Base-by-base conservation (phyloP, 1,140 invertebrate genomes). In the Neodiprion lecontei region DNA sequence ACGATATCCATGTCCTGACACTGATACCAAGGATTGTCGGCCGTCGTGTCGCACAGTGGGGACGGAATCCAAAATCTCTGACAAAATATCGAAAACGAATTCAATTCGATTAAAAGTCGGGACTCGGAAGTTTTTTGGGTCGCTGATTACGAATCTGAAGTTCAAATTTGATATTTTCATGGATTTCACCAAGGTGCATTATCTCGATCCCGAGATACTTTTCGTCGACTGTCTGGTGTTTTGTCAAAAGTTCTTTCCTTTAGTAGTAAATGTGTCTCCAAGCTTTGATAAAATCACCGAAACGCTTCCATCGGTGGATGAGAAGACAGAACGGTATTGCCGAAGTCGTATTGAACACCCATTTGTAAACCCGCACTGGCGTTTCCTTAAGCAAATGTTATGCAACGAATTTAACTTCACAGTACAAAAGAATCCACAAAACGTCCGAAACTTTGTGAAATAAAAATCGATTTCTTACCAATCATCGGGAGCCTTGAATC, bases 131-230 rank as follows among this genome's bases (percentile, higher is more conserved):
- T 40, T 40, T 40, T 5, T 40, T 1, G 17, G 0, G 17, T 21
- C 17, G 17, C 17, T 21, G 80, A 86, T 72, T 81, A 79, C 49
- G 91, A 79, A 82, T 90, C 88, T 50, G 80, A 75, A 1, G 87
- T 86, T 11, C 90, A 90, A 89, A 40, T 12, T 87, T 89, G 0
- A 86, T 81, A 21, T 90, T 89, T 48, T 72, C 79, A 23, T 74
- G 14, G 0, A 86, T 73, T 7, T 85, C 83, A 0, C 9, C 2
- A 9, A 87, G 0, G 1, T 79, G 28, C 0, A 83, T 83, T 4
- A 81, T 9, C 77, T 74, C 1, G 72, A 78, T 53, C 53, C 69
- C 71, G 72, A 90, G 82, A 72, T 88, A 88, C 70, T 86, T 79
- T 7, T 84, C 76, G 17, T 87, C 82, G 1, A 90, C 12, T 48